phyloP scores from a whole-genome alignment of 2,113 vertebrate genomes.

The Felis catus region DNA sequence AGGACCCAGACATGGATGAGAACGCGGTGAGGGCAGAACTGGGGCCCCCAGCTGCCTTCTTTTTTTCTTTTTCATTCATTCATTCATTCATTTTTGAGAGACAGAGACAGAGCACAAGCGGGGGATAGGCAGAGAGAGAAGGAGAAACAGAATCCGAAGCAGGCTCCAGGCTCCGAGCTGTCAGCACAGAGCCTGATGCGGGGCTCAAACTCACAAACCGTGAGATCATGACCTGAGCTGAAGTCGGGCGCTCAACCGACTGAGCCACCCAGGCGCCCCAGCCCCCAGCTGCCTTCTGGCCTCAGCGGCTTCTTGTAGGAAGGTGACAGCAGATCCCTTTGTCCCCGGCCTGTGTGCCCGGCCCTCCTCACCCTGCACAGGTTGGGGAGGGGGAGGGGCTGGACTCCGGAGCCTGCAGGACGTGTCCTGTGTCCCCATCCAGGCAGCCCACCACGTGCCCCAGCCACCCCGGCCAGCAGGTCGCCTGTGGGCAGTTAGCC shows the following conservation, averaged over 20 bases:
- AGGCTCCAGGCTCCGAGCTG: too few species aligned
- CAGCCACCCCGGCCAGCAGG: background rate
- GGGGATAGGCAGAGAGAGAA: too few species aligned
- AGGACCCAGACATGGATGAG: rapidly evolving
- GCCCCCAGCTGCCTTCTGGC: background rate
- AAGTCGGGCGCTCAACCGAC: too few species aligned
- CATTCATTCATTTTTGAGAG: too few species aligned
- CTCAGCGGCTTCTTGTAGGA: background rate
- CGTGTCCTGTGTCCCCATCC: too few species aligned
- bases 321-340: background rate
- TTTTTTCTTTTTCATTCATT: too few species aligned
- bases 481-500: constrained; percentile 9
- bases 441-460: rapidly evolving
- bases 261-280: too few species aligned
- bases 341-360: background rate
- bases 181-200: too few species aligned
- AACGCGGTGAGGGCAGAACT: rapidly evolving
- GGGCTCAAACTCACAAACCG: too few species aligned
- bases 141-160: too few species aligned
- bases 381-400: background rate
- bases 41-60: background rate
- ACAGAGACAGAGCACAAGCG: too few species aligned
- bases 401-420: background rate
- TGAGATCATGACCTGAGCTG: too few species aligned
- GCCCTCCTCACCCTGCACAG: background rate